Evolutionary conservation across 1,140 invertebrate genomes (phyloP), one percentile per base, ranked within the genome.

Genomic region (Sinonovacula constricta): DNA sequence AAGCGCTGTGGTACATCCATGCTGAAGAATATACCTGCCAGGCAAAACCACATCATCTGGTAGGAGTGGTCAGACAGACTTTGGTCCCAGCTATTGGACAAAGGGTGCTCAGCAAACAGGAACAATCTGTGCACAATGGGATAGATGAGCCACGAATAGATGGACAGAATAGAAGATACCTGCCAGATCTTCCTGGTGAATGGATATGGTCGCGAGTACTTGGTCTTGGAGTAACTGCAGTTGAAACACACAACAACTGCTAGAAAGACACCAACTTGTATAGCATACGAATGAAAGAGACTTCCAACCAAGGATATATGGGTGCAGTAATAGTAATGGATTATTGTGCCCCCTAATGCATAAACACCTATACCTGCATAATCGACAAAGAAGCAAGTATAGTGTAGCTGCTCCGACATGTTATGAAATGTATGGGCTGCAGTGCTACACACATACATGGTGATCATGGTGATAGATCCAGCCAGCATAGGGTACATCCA

Each of bases 331-430:
- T 80, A 81, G 60, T 87, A 88, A 69, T 90, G 89, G 15, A 89
- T 75, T 18, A 90, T 86, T n/a, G 82, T 83, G 68, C 89, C 88
- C 18, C 90, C 88, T n/a, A 90, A 79, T 18, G 88, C 88, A 83
- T 89, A 90, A 36, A 91, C 59, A 14, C 90, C 89, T 54, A 90
- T 90, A 15, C 88, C 89, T 59, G 88, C 86, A 81, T 91, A 91
- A 66, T 91, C 90, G 51, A 90, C 62, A 85, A 90, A 89, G 71
- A 91, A 91, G 30, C 88, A 87, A 18, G 87, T 87, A 65, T 90
- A 90, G 69, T 91, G 89, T 7, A 86, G 78, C 3, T 87, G 57
- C 65, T 90, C 88, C 0, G 90, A 91, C 57, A 81, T 85, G 63
- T 88, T 86, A 31, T 85, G 86, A 36, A 90, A 85, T 67, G 88